A percentile compares a stretch with the other conserved stretches of the same genome.
Conservation (phyloP, 2,888 invertebrate species). For the Opisthograptis luteolata region DNA sequence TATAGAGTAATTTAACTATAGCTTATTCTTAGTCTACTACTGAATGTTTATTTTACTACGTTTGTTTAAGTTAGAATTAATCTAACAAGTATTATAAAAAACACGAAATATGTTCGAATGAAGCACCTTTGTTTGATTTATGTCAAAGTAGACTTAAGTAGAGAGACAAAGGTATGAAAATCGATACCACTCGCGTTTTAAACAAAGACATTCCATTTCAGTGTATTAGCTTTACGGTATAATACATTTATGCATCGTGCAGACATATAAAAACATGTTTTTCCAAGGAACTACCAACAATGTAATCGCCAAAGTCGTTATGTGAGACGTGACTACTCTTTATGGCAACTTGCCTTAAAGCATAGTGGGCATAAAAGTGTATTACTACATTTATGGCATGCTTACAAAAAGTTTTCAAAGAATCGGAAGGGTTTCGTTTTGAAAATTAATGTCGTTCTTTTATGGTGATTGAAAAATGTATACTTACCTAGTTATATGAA, state of each 20-base stretch:
- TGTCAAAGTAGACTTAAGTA: too few species aligned
- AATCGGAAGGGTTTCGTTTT: neutral
- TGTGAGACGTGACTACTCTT: slow-evolving; percentile 16
- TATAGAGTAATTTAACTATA: too few species aligned
- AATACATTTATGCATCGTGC: neutral
- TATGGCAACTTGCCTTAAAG: slow-evolving; percentile 19
- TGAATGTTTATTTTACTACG: too few species aligned
- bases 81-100: too few species aligned
- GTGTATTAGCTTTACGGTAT: too few species aligned
- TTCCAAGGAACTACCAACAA: slow-evolving; percentile 15
- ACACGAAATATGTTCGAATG: too few species aligned
- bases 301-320: slow-evolving; percentile 16
- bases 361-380: slow-evolving; percentile 14
- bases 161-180: too few species aligned
- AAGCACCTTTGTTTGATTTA: too few species aligned
- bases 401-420: slow-evolving; percentile 10
- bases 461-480: slow-evolving; percentile 15
- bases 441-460: neutral
- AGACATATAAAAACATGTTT: neutral
- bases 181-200: too few species aligned
- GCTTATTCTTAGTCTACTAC: too few species aligned
- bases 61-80: too few species aligned
- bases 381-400: slow-evolving; percentile 17
- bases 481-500: neutral
- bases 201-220: too few species aligned